A percentile compares a stretch with the other conserved stretches of the same genome.
Evolutionary conservation across 2,113 vertebrate genomes (phyloP).

Genomic region (Vimba vimba): DNA sequence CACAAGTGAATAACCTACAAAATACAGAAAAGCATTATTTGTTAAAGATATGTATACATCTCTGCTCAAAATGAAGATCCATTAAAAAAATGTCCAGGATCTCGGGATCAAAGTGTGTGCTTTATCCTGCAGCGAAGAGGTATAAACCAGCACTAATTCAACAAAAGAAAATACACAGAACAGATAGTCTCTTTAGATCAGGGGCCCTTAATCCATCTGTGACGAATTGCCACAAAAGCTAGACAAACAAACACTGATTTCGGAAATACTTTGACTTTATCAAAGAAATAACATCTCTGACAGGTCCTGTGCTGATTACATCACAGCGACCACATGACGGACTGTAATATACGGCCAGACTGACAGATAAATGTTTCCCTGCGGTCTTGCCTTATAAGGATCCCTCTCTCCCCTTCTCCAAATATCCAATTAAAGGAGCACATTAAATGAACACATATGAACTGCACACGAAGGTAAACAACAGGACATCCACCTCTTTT

Average conservation of each 20-base stretch:
- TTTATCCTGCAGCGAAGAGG: background rate
- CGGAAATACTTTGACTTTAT: background rate
- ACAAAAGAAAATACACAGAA: background rate
- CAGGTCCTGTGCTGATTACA: background rate
- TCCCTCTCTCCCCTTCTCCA: background rate
- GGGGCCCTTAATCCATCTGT: background rate
- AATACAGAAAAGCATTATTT: background rate
- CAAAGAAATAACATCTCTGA: conserved; percentile 5
- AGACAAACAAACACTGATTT: background rate
- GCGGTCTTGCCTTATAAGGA: background rate
- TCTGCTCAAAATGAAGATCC: background rate
- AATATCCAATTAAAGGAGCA: background rate
- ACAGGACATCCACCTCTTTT: background rate
- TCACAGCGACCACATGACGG: background rate
- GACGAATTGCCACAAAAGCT: background rate
- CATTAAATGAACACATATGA: background rate
- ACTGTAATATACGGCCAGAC: background rate
- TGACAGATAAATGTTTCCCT: background rate
- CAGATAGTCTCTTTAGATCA: background rate
- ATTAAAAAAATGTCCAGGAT: background rate
- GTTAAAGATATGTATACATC: background rate
- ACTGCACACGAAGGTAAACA: background rate
- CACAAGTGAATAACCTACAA: background rate
- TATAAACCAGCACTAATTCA: background rate
- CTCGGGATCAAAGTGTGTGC: background rate